Evolutionary conservation across 1,140 invertebrate species (phyloP).

Genomic region (Ceratoteleas bidentatus): DNA sequence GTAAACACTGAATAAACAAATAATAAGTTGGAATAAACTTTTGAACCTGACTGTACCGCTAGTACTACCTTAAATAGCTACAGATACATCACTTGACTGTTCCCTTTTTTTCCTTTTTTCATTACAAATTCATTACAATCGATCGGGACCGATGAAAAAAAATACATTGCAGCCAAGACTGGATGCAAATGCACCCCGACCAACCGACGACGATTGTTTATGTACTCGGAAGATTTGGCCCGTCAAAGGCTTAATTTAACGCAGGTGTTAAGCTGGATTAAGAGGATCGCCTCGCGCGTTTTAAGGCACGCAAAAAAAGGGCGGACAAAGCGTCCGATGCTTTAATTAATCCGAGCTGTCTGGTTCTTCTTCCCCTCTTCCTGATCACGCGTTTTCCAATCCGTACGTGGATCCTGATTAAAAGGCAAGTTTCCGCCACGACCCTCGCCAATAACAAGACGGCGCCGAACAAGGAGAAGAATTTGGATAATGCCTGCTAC

Average conservation of each 20-base stretch:
- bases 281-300: conserved; percentile 7
- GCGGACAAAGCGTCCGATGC: not conserved
- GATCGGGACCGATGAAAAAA: not conserved
- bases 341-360: conserved; percentile 19
- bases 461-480: conserved; percentile 31
- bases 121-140: not conserved
- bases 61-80: no score
- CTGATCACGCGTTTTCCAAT: no score
- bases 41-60: no score
- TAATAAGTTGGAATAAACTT: no score
- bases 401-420: no score
- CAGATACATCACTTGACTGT: no score
- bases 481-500: conserved; percentile 53
- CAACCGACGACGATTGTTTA: conserved; percentile 19
- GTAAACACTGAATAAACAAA: no score
- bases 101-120: no score
- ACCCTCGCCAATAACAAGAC: conserved; percentile 45
- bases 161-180: not conserved
- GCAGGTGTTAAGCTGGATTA: conserved; percentile 27
- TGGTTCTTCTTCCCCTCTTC: conserved; percentile 1
- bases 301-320: conserved; percentile 7
- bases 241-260: conserved; percentile 26
- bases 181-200: not conserved
- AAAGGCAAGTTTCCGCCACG: no score
- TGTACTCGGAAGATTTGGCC: conserved; percentile 17